Percentiles rank a stretch among this genome's conserved stretches.
Conservation (phyloP, 2,113 vertebrate genomes). For the Calonectris borealis region DNA sequence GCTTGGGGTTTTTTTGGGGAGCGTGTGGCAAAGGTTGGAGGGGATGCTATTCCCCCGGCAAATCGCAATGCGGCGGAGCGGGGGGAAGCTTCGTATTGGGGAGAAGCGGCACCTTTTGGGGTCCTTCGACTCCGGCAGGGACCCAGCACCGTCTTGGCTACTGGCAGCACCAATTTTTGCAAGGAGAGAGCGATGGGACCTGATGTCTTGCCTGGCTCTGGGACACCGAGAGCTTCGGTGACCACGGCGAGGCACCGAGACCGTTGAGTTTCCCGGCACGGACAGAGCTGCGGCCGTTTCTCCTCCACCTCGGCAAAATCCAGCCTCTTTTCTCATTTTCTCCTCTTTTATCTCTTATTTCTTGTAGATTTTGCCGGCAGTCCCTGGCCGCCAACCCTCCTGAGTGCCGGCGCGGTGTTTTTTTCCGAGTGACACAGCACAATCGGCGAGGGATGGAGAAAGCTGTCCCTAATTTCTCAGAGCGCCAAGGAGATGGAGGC, state of each 20-base stretch:
- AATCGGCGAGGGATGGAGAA: slow-evolving; percentile 53
- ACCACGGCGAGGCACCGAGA: accelerated
- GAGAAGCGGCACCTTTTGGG: accelerated
- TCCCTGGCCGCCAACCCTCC: neutral
- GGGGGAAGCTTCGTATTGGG: accelerated
- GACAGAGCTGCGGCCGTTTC: neutral
- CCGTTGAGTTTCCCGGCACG: accelerated
- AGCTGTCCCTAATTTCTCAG: neutral
- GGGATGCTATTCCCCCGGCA: neutral
- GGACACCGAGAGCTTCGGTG: neutral
- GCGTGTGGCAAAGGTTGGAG: neutral
- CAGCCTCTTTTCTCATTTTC: neutral
- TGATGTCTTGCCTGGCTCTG: accelerated
- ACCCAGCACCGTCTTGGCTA: accelerated
- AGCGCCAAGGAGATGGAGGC: slow-evolving; percentile 25
- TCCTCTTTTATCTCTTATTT: neutral
- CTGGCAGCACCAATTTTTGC: neutral
- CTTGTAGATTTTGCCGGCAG: neutral
- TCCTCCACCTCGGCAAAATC: accelerated
- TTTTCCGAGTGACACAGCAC: neutral
- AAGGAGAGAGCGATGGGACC: neutral
- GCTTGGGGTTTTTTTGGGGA: no score
- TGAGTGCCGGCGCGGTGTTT: neutral
- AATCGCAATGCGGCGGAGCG: accelerated
- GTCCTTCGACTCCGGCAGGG: accelerated